Base-by-base conservation (phyloP, 2,797 vertebrate genomes). In the Syngnathus rostellatus region DNA sequence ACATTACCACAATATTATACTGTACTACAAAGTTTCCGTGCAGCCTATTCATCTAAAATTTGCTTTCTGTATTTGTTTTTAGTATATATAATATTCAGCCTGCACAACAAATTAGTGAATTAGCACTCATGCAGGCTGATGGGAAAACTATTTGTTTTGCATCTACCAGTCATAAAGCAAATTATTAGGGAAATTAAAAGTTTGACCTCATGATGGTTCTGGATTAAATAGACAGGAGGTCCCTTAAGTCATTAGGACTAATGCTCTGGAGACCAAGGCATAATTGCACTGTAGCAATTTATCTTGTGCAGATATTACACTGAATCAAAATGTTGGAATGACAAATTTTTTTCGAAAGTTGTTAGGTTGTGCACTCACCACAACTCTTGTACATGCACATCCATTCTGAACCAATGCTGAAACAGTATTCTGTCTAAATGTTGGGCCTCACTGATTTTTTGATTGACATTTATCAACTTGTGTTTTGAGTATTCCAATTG, bases 161-260 rank as follows among this genome's bases (percentile, higher is more conserved):
- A 63, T 8, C 31, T 65, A 48, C 41, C n/a, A 31, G 41, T 67
- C 38, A 38, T 64, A 17, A 46, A 65, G 11, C 23, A 65, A 66
- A 51, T 40, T 63, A 53, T 58, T 53, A 14, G 63, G 51, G 31
- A 50, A 54, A 66, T 31, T 38, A 8, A 40, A 48, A 0, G 25
- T 50, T 48, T 64, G 40, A 61, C 41, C 17, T 37, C 2, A 60
- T 53, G 17, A 41, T 61, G 21, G 12, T 48, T 31, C 39, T 23
- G 11, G 12, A 57, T 67, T 66, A 60, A 62, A 64, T 37, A 41
- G 41, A 50, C 64, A 37, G 17, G 62, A 37, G 12, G 60, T 69
- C 64, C 63, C 19, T 12, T 54, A 63, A 58, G 23, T 58, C 48
- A 65, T 48, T 68, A 46, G 8, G 48, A 9, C 38, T 62, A 31